phyloP scores from a whole-genome alignment of 2,113 vertebrate genomes.

The Phyllostomus hastatus region DNA sequence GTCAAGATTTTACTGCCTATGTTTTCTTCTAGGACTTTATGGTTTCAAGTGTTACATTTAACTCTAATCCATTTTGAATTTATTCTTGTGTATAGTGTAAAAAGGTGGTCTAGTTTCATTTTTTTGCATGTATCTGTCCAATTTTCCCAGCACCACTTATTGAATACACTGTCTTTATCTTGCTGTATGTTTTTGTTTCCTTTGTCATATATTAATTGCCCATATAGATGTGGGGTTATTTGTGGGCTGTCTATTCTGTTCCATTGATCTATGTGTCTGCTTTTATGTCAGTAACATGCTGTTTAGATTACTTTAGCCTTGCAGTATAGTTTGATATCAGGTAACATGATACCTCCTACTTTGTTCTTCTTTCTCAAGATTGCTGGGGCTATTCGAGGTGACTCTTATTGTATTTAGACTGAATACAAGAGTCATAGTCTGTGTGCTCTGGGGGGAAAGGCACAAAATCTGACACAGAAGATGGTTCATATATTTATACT shows the following conservation, averaged over 20 bases:
- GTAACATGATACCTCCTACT: not conserved
- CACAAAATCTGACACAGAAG: not conserved
- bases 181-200: not conserved
- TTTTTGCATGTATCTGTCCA: not conserved
- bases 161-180: not conserved
- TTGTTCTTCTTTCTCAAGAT: not conserved
- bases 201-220: too few species aligned
- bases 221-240: too few species aligned
- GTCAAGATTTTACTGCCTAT: not conserved
- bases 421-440: not conserved
- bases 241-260: too few species aligned
- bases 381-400: not conserved
- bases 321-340: not conserved
- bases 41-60: not conserved
- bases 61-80: not conserved
- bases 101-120: not conserved
- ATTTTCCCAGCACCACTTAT: not conserved
- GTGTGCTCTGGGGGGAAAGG: not conserved
- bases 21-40: not conserved
- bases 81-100: not conserved
- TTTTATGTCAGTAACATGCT: too few species aligned
- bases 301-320: too few species aligned
- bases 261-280: too few species aligned
- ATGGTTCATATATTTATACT: not conserved
- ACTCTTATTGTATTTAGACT: not conserved